phyloP scores from a whole-genome alignment of 2,113 vertebrate genomes.

The Megaceryle maxima region DNA sequence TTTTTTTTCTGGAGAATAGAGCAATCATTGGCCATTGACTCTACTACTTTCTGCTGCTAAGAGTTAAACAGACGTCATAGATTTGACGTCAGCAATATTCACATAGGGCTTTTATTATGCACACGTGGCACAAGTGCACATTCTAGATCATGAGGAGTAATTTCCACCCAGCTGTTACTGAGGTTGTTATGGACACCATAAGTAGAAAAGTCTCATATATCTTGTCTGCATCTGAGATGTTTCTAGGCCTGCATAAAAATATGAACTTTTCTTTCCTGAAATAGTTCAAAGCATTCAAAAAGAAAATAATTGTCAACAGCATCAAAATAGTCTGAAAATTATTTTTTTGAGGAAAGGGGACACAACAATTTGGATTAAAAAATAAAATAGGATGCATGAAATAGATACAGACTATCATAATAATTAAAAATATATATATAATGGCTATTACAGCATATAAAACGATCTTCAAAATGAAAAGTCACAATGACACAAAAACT shows the following conservation, averaged over 20 bases:
- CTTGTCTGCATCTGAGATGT: background rate
- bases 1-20: background rate
- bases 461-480: background rate
- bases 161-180: background rate
- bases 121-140: background rate
- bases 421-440: no score
- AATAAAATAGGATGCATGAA: background rate
- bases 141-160: background rate
- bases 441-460: background rate
- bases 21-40: background rate
- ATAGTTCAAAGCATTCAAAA: background rate
- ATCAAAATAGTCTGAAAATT: background rate
- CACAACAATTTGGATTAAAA: background rate
- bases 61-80: background rate
- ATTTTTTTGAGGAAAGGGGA: background rate
- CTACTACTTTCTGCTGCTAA: background rate
- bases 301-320: background rate
- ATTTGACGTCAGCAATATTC: background rate
- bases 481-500: background rate
- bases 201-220: background rate
- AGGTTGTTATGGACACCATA: background rate
- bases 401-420: background rate
- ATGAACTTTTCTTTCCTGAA: background rate
- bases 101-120: background rate
- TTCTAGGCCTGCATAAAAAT: background rate